Evolutionary conservation across 2,888 invertebrate genomes (phyloP).

Genomic region (Chrysolina americana): DNA sequence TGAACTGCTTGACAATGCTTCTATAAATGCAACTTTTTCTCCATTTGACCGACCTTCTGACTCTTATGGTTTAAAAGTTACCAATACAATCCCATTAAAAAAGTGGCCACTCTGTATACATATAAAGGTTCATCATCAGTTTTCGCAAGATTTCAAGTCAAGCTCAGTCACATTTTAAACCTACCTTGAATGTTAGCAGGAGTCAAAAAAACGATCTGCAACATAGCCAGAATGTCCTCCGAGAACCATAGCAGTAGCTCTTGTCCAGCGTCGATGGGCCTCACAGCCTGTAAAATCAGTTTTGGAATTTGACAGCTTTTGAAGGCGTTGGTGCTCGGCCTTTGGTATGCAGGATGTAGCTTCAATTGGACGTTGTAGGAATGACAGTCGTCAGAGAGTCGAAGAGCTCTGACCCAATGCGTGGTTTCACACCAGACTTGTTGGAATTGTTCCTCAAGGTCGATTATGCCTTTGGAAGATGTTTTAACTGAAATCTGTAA

Average conservation of each 20-base stretch:
- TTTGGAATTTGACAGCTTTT: constrained; percentile 50
- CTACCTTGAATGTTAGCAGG: constrained; percentile 87
- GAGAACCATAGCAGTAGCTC: constrained; percentile 89
- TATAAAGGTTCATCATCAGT: too few relatives aligned
- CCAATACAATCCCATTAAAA: too few relatives aligned
- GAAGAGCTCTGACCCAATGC: constrained; percentile 66
- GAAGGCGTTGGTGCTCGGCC: constrained; percentile 38
- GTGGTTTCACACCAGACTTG: constrained; percentile 59
- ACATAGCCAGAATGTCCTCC: constrained; percentile 79
- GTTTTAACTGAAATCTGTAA: constrained; percentile 62
- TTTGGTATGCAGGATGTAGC: constrained; percentile 57
- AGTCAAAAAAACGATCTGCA: constrained; percentile 85
- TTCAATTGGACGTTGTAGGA: constrained; percentile 75
- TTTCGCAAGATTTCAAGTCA: too few relatives aligned
- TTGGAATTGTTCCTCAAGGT: constrained; percentile 61
- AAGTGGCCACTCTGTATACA: too few relatives aligned
- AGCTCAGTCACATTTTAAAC: constrained; percentile 31
- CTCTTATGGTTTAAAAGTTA: too few relatives aligned
- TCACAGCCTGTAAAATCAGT: constrained; percentile 70
- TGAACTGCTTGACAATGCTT: too few relatives aligned
- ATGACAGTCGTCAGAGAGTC: constrained; percentile 78
- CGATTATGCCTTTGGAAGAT: constrained; percentile 59
- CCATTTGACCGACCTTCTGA: too few relatives aligned
- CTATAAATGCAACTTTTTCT: too few relatives aligned
- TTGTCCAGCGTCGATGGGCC: constrained; percentile 74